These are phyloP conservation scores for Microplitis mediator DNA, from an alignment of 1,140 invertebrate genomes.

Conservation along the genomic window DNA sequence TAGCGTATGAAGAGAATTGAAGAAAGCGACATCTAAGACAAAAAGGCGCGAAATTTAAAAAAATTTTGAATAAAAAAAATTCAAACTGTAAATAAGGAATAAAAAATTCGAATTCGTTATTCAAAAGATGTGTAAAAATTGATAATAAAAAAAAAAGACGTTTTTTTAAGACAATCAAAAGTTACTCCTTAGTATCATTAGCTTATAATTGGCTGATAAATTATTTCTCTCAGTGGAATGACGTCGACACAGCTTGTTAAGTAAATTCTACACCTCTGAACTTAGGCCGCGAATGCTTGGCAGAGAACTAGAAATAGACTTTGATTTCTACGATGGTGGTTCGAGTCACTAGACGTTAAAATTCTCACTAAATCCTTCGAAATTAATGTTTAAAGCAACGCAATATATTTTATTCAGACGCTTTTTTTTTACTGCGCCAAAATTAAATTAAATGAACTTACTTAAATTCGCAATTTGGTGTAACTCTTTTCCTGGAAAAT, in stretches of 20 bases:
- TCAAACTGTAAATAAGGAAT: too few species aligned
- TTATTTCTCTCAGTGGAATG: background rate
- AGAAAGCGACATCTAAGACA: too few species aligned
- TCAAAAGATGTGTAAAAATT: too few species aligned
- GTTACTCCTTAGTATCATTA: background rate
- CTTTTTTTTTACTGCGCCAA: background rate
- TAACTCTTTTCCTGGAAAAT: constrained; percentile 35
- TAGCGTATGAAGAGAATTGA: too few species aligned
- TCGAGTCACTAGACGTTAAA: constrained; percentile 6
- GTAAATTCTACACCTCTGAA: background rate
- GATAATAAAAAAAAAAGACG: too few species aligned
- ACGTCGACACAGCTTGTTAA: constrained; percentile 9
- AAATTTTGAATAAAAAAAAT: too few species aligned
- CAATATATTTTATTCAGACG: background rate
- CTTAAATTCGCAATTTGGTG: constrained; percentile 17
- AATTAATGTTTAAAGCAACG: constrained; percentile 25
- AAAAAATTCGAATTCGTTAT: too few species aligned
- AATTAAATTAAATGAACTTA: constrained; percentile 12
- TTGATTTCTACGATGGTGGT: constrained; percentile 19
- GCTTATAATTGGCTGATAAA: too few species aligned
- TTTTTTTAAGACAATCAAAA: too few species aligned
- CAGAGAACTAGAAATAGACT: constrained; percentile 12
- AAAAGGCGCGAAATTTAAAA: too few species aligned
- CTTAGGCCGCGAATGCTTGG: background rate
- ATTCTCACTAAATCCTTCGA: constrained; percentile 1